These are phyloP conservation scores for Spodoptera littoralis DNA, from an alignment of 2,888 invertebrate species.

Conservation along the genomic window DNA sequence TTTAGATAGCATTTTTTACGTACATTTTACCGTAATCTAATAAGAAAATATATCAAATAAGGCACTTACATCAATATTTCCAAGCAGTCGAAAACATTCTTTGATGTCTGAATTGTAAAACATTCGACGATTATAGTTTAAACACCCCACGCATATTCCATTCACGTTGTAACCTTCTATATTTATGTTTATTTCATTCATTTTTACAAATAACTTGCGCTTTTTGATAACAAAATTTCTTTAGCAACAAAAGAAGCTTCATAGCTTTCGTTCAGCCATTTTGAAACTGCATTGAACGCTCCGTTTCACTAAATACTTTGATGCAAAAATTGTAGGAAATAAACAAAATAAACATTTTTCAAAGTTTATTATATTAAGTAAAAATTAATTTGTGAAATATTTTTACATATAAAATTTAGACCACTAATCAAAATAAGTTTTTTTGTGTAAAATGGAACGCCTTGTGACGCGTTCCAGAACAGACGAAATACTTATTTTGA, in stretches of 20 bases:
- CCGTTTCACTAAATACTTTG: neutral
- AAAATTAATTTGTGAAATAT: no score
- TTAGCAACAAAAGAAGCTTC: conserved; percentile 76
- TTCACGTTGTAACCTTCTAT: conserved; percentile 86
- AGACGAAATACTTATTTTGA: no score
- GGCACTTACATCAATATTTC: conserved; percentile 80
- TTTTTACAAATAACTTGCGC: conserved; percentile 58
- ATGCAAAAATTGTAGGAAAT: no score
- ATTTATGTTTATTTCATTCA: conserved; percentile 85
- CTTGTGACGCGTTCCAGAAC: no score
- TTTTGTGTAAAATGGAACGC: no score
- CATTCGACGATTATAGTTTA: conserved; percentile 83
- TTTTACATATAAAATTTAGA: no score
- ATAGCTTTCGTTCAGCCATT: conserved; percentile 84
- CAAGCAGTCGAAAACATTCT: conserved; percentile 76
- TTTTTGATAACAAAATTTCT: conserved; percentile 60
- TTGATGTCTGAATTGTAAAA: conserved; percentile 71
- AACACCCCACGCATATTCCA: conserved; percentile 84
- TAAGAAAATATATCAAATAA: conserved; percentile 2
- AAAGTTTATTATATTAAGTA: no score
- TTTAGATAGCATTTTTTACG: neutral
- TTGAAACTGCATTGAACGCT: conserved; percentile 58
- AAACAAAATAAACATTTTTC: no score
- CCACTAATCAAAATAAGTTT: no score
- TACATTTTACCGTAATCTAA: neutral